Base-by-base conservation (phyloP, 2,888 invertebrate species). In the Lasius platythorax region DNA sequence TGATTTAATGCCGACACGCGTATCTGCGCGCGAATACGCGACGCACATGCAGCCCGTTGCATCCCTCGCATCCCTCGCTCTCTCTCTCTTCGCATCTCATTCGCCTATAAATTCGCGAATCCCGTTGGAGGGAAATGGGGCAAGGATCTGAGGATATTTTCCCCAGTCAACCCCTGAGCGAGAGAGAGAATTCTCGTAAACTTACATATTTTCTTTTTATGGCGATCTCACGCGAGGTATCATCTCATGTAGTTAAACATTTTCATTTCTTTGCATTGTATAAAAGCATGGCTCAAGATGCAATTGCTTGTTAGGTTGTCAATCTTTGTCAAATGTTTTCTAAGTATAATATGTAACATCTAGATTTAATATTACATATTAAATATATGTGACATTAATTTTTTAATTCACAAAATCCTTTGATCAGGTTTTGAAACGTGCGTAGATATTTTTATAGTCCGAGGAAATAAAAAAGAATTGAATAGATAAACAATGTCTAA, bases 1-100 rank as follows among this genome's bases (percentile, higher is more conserved):
- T 88, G 89, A 89, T 89, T 89, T 89, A 89, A 84, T 73, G 82
- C 74, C 85, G 66, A 46, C 75, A 46, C 76, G 82, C 68, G 43
- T 76, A 28, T 46, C 75, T 37, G 75, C 23, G 50, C 75, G 37
- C 15, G 37, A 46, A 64, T 75, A 56, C 70, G 68, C 82, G 75
- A 78, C 82, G 78, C 85, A 78, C 78, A 43, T 82, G 82, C 85
- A 85, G 82, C 74, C 56, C 86, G 53, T 9, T 53, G 40, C 18
- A 12, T 73, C 18, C 5, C 72, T 40, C 37, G 61, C 50, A 70
- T 1, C 46, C 11, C 50, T 58, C 53, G 12, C 30, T 33, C 30
- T 3, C 18, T 46, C 46, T 18, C 46, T 78, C 66, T 78, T 78
- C 46, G 30, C 12, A 37, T 53, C 53, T 76, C 76, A 28, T 37